These are phyloP conservation scores for Philonicus albiceps DNA, from an alignment of 2,888 invertebrate species.

Conservation along the genomic window DNA sequence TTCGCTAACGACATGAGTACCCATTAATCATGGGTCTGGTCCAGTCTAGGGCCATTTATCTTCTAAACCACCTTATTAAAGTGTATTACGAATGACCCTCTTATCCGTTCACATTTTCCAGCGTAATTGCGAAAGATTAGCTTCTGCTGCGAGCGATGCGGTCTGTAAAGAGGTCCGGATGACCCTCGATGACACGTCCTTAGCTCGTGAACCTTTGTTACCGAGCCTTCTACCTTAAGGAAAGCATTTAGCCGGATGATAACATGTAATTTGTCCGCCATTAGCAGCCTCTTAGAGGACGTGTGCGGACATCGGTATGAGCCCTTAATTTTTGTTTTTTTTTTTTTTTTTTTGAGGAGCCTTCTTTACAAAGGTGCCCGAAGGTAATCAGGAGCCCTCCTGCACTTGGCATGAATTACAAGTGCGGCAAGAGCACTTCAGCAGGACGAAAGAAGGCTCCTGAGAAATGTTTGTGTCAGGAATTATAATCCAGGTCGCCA, in stretches of 20 bases:
- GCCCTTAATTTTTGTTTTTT: not conserved
- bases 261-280: conserved; percentile 8
- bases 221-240: not conserved
- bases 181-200: conserved; percentile 4
- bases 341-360: conserved; percentile 8
- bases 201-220: not conserved
- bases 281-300: not conserved
- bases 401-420: not conserved
- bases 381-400: not conserved
- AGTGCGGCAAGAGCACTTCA: not conserved
- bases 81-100: conserved; percentile 13
- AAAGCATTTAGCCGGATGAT: conserved; percentile 13
- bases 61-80: not conserved
- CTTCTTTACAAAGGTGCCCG: not conserved
- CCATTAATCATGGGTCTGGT: not conserved
- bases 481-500: not conserved
- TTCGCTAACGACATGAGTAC: not conserved
- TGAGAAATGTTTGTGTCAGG: not conserved
- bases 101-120: not conserved
- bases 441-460: not conserved
- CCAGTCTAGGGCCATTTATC: not conserved
- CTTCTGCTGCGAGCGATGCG: not conserved
- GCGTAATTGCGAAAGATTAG: conserved; percentile 6
- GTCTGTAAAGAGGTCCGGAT: not conserved
- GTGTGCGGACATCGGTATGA: not conserved